phyloP scores from a whole-genome alignment of 2,113 vertebrate species.

The Toxotes chatareus region DNA sequence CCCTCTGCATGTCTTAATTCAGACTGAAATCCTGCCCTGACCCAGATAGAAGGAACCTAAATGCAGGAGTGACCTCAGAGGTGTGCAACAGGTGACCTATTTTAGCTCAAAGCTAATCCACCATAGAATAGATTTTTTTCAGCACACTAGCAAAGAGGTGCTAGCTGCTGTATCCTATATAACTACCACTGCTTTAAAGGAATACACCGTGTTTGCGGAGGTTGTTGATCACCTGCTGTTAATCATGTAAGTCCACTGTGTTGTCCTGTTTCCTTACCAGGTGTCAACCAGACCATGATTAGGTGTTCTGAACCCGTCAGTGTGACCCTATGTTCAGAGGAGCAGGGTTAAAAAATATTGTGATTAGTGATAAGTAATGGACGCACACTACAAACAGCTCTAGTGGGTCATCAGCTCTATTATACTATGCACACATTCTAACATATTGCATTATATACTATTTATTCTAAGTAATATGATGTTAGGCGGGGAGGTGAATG shows the following conservation, averaged over 20 bases:
- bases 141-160: constrained; percentile 6
- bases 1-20: too few relatives aligned
- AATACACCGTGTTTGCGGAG: background rate
- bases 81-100: constrained; percentile 11
- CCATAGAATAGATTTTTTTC: background rate
- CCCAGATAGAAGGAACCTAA: constrained; percentile 18
- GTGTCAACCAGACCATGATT: constrained; percentile 1
- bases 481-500: too few relatives aligned
- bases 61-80: background rate
- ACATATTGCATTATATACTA: too few relatives aligned
- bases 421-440: too few relatives aligned
- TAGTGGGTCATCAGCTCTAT: too few relatives aligned
- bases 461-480: too few relatives aligned
- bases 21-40: constrained; percentile 17
- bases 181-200: background rate
- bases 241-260: constrained; percentile 1
- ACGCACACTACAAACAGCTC: too few relatives aligned
- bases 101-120: constrained; percentile 18
- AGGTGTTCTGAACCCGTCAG: background rate
- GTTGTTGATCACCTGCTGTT: background rate
- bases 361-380: too few relatives aligned
- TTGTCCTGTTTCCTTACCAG: background rate
- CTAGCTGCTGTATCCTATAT: background rate
- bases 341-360: background rate
- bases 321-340: background rate